phyloP scores from a whole-genome alignment of 2,797 vertebrate species.

The Neosilurus hyrtlii region DNA sequence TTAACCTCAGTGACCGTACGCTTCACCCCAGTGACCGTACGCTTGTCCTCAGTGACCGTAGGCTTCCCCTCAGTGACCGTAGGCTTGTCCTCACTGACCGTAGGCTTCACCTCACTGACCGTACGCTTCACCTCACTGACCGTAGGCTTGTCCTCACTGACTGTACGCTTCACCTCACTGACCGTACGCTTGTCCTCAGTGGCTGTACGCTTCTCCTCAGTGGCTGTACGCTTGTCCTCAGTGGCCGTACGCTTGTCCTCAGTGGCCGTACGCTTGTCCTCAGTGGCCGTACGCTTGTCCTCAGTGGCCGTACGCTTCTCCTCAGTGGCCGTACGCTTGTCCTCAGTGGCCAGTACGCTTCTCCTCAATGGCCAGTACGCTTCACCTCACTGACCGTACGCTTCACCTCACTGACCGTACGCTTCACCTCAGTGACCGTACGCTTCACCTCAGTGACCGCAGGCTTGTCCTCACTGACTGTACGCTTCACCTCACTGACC shows the following conservation, averaged over 20 bases:
- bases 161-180: not conserved
- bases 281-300: not conserved
- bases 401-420: not conserved
- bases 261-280: not conserved
- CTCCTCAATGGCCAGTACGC: no score
- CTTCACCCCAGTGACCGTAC: no score
- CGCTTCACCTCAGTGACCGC: not conserved
- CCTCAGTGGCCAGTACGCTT: not conserved
- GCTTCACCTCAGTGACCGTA: not conserved
- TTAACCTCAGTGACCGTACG: not conserved
- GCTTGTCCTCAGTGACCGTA: no score
- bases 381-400: not conserved
- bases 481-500: not conserved
- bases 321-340: not conserved
- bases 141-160: not conserved
- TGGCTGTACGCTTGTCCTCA: no score
- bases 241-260: no score
- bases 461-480: not conserved
- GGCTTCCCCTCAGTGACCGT: not conserved
- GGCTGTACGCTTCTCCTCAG: no score
- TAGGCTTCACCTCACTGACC: not conserved
- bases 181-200: no score
- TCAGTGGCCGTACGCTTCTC: not conserved
- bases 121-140: not conserved
- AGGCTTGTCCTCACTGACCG: not conserved